phyloP scores from a whole-genome alignment of 2,113 vertebrate genomes.

The Saccopteryx bilineata region DNA sequence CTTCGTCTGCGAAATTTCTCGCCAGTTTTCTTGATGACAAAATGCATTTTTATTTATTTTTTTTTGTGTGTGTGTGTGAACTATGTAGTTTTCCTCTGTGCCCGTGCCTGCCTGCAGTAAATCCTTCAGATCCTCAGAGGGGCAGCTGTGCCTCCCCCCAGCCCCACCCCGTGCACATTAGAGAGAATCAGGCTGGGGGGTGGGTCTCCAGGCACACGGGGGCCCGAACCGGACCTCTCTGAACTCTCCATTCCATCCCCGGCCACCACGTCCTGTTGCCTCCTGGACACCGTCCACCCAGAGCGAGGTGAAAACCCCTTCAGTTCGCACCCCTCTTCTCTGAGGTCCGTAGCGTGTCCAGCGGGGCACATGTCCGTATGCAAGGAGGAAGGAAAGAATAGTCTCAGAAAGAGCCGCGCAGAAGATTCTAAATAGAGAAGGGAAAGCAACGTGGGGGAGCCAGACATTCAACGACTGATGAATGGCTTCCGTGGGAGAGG shows the following conservation, averaged over 20 bases:
- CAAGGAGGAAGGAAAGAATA: accelerated
- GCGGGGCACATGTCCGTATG: too few relatives aligned
- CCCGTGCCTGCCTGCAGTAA: accelerated
- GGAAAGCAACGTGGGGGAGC: accelerated
- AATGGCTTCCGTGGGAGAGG: neutral
- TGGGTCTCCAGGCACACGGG: neutral
- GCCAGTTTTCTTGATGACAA: neutral
- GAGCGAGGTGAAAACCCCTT: neutral
- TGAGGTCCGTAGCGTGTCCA: neutral
- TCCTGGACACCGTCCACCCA: neutral
- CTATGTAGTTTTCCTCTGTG: neutral
- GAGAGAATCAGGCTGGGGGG: neutral
- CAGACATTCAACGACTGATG: accelerated
- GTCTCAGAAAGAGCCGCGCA: neutral
- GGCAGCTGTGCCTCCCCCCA: accelerated
- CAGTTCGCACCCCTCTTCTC: neutral
- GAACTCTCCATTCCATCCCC: accelerated
- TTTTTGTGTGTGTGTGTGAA: neutral
- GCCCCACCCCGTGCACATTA: accelerated
- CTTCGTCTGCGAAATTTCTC: neutral
- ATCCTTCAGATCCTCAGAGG: neutral
- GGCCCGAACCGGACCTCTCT: neutral
- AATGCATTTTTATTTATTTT: neutral
- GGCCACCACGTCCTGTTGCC: accelerated
- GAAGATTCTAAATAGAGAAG: neutral